phyloP scores from a whole-genome alignment of 2,888 invertebrate genomes.

The Melolontha melolontha region DNA sequence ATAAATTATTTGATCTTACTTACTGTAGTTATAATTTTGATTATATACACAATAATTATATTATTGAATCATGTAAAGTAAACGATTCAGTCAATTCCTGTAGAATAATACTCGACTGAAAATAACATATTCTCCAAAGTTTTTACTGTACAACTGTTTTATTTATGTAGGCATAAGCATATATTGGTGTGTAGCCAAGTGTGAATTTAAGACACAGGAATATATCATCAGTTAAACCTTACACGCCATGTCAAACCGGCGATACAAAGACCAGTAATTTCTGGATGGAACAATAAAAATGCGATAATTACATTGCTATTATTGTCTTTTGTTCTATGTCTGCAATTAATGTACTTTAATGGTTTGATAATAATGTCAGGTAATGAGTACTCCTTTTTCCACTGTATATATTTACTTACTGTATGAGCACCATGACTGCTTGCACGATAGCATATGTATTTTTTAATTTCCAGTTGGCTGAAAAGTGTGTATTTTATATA shows the following conservation, averaged over 20 bases:
- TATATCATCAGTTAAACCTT: constrained; percentile 53
- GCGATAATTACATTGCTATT: constrained; percentile 54
- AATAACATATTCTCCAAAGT: constrained; percentile 19
- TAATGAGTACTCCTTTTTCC: constrained; percentile 27
- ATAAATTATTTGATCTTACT: no score
- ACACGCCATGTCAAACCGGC: constrained; percentile 53
- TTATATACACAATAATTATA: no score
- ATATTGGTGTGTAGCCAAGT: constrained; percentile 52
- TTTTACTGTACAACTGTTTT: constrained; percentile 17
- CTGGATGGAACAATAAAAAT: constrained; percentile 53
- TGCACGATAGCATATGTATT: constrained; percentile 9
- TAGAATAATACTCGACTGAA: neutral
- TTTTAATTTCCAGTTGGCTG: constrained; percentile 28
- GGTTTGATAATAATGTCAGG: constrained; percentile 19
- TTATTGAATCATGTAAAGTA: no score
- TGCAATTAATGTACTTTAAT: constrained; percentile 51
- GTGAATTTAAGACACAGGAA: constrained; percentile 52
- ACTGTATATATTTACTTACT: constrained; percentile 8
- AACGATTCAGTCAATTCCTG: constrained; percentile 15
- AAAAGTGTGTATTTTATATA: neutral
- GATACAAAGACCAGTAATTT: constrained; percentile 54
- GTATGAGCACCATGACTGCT: constrained; percentile 1
- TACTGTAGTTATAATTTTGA: no score
- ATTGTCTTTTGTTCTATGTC: constrained; percentile 51
- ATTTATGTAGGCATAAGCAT: constrained; percentile 19